phyloP scores from a whole-genome alignment of 2,797 vertebrate genomes.

The Spinus pinus region DNA sequence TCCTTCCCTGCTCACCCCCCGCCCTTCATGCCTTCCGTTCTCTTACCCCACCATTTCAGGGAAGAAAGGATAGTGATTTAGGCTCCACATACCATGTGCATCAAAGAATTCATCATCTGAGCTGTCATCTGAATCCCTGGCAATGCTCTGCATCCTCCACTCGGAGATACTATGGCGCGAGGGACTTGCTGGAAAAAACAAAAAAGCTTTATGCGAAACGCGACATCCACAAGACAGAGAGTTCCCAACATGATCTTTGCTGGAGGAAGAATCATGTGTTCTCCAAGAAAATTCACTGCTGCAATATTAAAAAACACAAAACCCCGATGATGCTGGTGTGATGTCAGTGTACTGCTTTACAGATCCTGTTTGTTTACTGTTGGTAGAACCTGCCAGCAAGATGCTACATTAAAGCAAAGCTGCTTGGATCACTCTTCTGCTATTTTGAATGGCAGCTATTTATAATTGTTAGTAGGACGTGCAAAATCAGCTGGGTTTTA shows the following conservation, averaged over 20 bases:
- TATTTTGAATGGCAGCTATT: slow-evolving; percentile 66
- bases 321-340: slow-evolving; percentile 43
- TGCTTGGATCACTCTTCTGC: slow-evolving; percentile 31
- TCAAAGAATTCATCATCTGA: slow-evolving; percentile 97
- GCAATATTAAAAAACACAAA: slow-evolving; percentile 34
- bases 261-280: slow-evolving; percentile 25
- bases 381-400: slow-evolving; percentile 47
- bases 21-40: background rate
- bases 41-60: slow-evolving; percentile 24
- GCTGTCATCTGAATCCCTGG: slow-evolving; percentile 93
- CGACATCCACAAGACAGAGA: background rate
- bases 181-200: slow-evolving; percentile 84
- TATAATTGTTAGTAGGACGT: slow-evolving; percentile 64
- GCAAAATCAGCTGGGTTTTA: slow-evolving; percentile 59
- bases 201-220: background rate
- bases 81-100: slow-evolving; percentile 83
- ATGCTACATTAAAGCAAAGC: slow-evolving; percentile 46
- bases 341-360: slow-evolving; percentile 49
- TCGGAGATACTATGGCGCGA: slow-evolving; percentile 92
- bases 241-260: slow-evolving; percentile 46
- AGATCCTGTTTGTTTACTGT: slow-evolving; percentile 51
- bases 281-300: slow-evolving; percentile 44
- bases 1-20: slow-evolving; percentile 14
- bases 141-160: slow-evolving; percentile 98
- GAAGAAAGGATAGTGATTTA: background rate